phyloP scores from a whole-genome alignment of 53 echinoderm and acorn worm genomes.

The Arbacia lixula region DNA sequence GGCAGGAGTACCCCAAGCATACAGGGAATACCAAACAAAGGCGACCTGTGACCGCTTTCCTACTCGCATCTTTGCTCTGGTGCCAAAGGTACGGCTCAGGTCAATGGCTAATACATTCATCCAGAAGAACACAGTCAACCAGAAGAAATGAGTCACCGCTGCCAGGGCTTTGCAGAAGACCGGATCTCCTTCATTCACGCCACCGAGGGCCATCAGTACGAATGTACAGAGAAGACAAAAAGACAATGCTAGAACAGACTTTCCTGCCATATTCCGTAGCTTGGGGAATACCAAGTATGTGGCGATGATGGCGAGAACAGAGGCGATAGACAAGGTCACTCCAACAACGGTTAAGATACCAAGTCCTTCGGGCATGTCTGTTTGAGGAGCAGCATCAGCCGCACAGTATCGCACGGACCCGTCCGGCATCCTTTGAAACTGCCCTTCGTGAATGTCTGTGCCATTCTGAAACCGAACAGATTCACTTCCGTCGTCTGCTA shows the following conservation, averaged over 20 bases:
- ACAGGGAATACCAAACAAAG: conserved; percentile 63
- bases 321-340: neutral
- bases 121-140: conserved; percentile 59
- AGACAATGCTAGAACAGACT: neutral
- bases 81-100: conserved; percentile 78
- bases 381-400: neutral
- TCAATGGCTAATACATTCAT: conserved; percentile 58
- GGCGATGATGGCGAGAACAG: neutral
- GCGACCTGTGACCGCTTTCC: neutral
- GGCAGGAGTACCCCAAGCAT: conserved; percentile 62
- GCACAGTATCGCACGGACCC: conserved; percentile 25
- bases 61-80: conserved; percentile 45
- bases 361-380: neutral
- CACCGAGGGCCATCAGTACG: neutral
- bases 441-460: neutral
- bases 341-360: neutral
- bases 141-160: conserved; percentile 64
- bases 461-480: neutral
- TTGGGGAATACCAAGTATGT: conserved; percentile 13
- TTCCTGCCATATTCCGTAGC: conserved; percentile 24
- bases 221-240: neutral
- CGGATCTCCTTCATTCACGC: neutral
- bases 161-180: conserved; percentile 43
- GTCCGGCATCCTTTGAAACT: conserved; percentile 13
- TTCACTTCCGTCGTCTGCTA: neutral